phyloP scores from a whole-genome alignment of 2,888 invertebrate species.

The Endotricha flammealis region DNA sequence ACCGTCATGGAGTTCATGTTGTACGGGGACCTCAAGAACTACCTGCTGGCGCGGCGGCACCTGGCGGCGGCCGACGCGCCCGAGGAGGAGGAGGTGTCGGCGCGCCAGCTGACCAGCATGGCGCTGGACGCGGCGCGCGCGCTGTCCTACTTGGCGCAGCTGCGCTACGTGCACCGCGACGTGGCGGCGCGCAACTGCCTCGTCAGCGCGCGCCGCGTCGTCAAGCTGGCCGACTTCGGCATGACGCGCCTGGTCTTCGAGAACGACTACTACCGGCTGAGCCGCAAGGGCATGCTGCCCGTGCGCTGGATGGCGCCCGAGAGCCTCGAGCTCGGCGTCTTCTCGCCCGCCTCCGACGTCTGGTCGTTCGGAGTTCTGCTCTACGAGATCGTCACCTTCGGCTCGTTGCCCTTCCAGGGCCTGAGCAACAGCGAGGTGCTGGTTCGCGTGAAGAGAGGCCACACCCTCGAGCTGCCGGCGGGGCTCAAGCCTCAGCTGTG shows the following conservation, averaged over 20 bases:
- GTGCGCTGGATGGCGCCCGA: slow-evolving; percentile 97
- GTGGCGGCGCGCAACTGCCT: slow-evolving; percentile 89
- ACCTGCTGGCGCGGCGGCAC: slow-evolving; percentile 89
- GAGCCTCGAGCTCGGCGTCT: slow-evolving; percentile 88
- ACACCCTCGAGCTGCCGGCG: slow-evolving; percentile 84
- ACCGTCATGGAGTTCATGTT: slow-evolving; percentile 97
- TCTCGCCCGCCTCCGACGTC: slow-evolving; percentile 91
- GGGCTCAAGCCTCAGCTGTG: slow-evolving; percentile 88
- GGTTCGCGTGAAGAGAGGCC: slow-evolving; percentile 86
- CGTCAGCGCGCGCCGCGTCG: slow-evolving; percentile 83
- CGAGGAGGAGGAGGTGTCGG: slow-evolving; percentile 86
- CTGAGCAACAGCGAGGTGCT: slow-evolving; percentile 91
- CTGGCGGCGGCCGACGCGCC: slow-evolving; percentile 83
- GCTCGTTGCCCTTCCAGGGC: slow-evolving; percentile 93
- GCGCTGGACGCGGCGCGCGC: slow-evolving; percentile 93
- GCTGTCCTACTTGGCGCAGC: slow-evolving; percentile 88
- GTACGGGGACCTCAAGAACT: slow-evolving; percentile 94
- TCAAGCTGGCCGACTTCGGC: slow-evolving; percentile 93
- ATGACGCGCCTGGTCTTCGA: slow-evolving; percentile 94
- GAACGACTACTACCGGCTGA: slow-evolving; percentile 93
- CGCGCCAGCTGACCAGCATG: slow-evolving; percentile 89
- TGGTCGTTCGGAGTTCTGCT: slow-evolving; percentile 94
- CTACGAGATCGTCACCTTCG: slow-evolving; percentile 93
- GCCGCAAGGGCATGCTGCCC: slow-evolving; percentile 89
- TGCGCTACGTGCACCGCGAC: slow-evolving; percentile 94